Base-by-base conservation (phyloP, 1,140 invertebrate species). In the Bombus ignitus region DNA sequence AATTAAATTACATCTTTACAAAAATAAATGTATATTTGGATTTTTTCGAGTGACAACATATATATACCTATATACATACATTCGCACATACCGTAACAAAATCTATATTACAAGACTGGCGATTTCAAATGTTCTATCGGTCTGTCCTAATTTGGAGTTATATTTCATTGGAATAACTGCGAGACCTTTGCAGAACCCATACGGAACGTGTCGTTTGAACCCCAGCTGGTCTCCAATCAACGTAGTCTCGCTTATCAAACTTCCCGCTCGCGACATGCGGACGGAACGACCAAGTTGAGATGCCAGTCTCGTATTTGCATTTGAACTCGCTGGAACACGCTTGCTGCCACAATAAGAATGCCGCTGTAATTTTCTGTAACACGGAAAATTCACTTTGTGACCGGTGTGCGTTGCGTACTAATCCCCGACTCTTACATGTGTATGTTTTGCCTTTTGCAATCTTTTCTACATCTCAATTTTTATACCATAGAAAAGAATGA, bases 221-320 rank as follows among this genome's bases (percentile, higher is more conserved):
- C 44, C 73, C 81, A 83, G 71, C 81, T 83, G 81, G 81, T 77
- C 73, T 62, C 81, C 57, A 66, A 75, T 75, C 81, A 83, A 68
- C 73, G 47, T 39, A 68, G 53, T 81, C 53, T 70, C 66, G 83
- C 77, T 81, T 62, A 59, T 86, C 84, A 82, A 86, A 86, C 62
- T 86, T 86, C n/a, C 42, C 68, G 35, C 62, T 57, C 44, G 35
- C 62, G 37, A 82, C 79, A 82, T 59, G 59, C 70, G 78, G 57
- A 72, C 78, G 15, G n/a, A 81, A 81, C 37, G 83, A 77, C 62
- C 44, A 71, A 22, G 37, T 79, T 79, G 75, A 68, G 65, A 32
- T 53, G 62, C 44, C 75, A 35, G 59, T 59, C 47, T 47, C 75
- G 39, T 32, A 86, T 86, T 86, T 86, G 84, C 84, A 86, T 86